Conservation (phyloP, 2,113 vertebrate species). For the Mungos mungo region DNA sequence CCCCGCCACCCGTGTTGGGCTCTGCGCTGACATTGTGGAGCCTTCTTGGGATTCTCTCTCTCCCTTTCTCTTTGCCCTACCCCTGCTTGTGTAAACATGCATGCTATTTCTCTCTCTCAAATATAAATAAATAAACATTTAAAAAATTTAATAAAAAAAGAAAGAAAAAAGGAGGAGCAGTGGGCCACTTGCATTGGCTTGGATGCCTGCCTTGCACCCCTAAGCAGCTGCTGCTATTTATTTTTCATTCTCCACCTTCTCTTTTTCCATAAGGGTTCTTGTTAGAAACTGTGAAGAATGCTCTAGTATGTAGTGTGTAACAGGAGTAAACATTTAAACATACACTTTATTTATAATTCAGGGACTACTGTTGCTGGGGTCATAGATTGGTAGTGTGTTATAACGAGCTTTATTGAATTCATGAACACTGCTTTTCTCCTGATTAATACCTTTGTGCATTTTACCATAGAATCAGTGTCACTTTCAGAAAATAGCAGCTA, state of each 20-base stretch:
- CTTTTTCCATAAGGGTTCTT: neutral
- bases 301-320: neutral
- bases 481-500: slow-evolving; percentile 30
- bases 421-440: neutral
- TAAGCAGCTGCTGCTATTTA: neutral
- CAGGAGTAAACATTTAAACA: neutral
- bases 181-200: neutral
- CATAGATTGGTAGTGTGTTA: neutral
- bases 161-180: neutral
- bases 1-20: too few relatives aligned
- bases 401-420: slow-evolving; percentile 34
- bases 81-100: too few relatives aligned
- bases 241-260: neutral
- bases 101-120: too few relatives aligned
- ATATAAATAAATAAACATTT: too few relatives aligned
- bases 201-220: neutral
- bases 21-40: too few relatives aligned
- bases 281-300: neutral
- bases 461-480: slow-evolving; percentile 39
- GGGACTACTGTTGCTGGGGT: neutral
- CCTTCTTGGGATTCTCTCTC: too few relatives aligned
- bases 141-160: too few relatives aligned
- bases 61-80: too few relatives aligned
- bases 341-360: slow-evolving; percentile 54
- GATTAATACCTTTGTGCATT: slow-evolving; percentile 37